A percentile compares a stretch with the other conserved stretches of the same genome.
Conservation (phyloP, 1,140 invertebrate genomes). For the Bemisia tabaci region DNA sequence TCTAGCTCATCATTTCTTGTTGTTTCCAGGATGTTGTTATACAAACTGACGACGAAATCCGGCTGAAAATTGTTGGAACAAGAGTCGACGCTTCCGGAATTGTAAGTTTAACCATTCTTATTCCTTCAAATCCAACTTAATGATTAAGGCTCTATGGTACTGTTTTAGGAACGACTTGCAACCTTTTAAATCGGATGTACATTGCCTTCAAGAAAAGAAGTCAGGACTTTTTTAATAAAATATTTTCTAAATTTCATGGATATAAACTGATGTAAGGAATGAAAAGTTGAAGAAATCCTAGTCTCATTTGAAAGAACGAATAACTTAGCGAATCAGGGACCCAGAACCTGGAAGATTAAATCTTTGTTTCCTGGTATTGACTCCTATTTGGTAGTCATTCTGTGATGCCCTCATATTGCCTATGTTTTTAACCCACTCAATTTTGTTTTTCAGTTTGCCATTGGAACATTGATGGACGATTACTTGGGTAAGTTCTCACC, state of each 20-base stretch:
- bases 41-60: constrained; percentile 94
- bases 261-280: constrained; percentile 3
- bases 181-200: constrained; percentile 9
- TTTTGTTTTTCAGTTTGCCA: constrained; percentile 75
- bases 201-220: neutral
- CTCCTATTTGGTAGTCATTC: constrained; percentile 10
- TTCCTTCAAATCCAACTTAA: neutral
- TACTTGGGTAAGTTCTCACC: constrained; percentile 51
- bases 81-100: constrained; percentile 89
- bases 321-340: neutral
- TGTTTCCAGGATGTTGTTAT: constrained; percentile 82
- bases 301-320: no score
- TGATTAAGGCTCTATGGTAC: neutral
- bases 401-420: constrained; percentile 8
- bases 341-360: neutral
- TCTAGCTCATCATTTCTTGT: no score
- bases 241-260: neutral
- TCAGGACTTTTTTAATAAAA: neutral
- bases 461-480: constrained; percentile 97
- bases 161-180: constrained; percentile 15
- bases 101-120: constrained; percentile 40
- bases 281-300: no score
- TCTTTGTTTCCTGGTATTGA: constrained; percentile 16
- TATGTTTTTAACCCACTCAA: constrained; percentile 18
- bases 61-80: constrained; percentile 96